Base-by-base conservation (phyloP, 2,797 vertebrate species). In the Enteromius thamalakanensis region DNA sequence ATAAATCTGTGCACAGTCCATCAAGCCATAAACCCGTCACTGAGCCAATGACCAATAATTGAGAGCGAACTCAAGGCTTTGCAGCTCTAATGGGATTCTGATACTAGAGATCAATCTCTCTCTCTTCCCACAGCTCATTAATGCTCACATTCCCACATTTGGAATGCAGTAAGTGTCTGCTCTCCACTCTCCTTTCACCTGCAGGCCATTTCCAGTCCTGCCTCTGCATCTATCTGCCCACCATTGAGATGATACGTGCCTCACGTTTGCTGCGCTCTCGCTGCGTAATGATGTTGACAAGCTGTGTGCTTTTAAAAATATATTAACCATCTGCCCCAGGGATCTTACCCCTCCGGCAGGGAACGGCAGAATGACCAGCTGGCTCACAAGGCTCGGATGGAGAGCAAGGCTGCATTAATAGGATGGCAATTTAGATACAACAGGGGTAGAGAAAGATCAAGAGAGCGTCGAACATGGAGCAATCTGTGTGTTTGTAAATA, bases 191-290 rank as follows among this genome's bases (percentile, higher is more conserved):
- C 21, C 32, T 29, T 89, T 90, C 90, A 84, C 85, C 89, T 80
- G 88, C 91, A 88, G 76, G 69, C 90, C 86, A 89, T 89, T 87
- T 87, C 88, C 85, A 87, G 88, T 72, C 89, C 85, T 89, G 82
- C 80, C 74, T 78, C 79, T 19, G 78, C 86, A 91, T 92, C 85
- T 88, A 88, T 93, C 91, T 91, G 75, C 72, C 87, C 85, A 79
- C 55, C 55, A 1, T 64, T 80, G 37, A 87, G 88, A 89, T 89
- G 74, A 90, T 90, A 85, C 37, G 71, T 32, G 81, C 84, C 55
- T 6, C 87, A 60, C 68, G 34, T 71, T 51, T 34, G 49, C 58
- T 11, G 12, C 47, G 40, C 32, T 60, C 77, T 83, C 42, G 14
- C 74, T 71, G 26, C 14, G 53, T 87, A 91, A 92, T 91, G 86